A percentile compares a stretch with the other conserved stretches of the same genome.
Conservation (phyloP, 2,797 vertebrate species). For the Knipowitschia caucasica region DNA sequence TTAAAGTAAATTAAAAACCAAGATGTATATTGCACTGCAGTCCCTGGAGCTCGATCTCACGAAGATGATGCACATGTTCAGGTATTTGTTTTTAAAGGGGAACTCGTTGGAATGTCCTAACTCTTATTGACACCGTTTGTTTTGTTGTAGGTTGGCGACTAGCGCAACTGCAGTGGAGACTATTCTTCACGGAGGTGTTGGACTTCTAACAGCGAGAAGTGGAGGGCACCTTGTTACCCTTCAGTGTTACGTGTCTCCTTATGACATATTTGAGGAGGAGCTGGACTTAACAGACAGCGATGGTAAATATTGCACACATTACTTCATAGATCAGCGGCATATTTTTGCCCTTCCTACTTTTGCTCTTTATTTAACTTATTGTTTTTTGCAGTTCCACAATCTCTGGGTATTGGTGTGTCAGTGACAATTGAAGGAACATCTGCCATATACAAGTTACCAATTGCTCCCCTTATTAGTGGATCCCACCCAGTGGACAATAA, state of each 20-base stretch:
- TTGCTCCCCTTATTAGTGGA: conserved; percentile 94
- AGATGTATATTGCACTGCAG: conserved; percentile 97
- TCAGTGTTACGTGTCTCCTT: conserved; percentile 96
- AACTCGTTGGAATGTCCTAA: not conserved
- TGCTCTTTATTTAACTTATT: not conserved
- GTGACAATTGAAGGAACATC: conserved; percentile 93
- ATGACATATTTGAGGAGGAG: conserved; percentile 88
- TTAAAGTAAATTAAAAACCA: conserved; percentile 93
- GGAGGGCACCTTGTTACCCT: conserved; percentile 94
- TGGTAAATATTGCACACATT: conserved; percentile 62
- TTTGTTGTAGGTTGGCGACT: conserved; percentile 87
- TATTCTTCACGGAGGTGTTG: conserved; percentile 94
- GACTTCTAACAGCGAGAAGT: conserved; percentile 90
- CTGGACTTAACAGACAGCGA: conserved; percentile 84
- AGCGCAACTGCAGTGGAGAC: conserved; percentile 91
- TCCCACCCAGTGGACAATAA: conserved; percentile 97
- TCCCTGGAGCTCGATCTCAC: conserved; percentile 96
- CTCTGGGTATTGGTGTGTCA: conserved; percentile 88
- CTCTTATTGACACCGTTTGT: conserved; percentile 10
- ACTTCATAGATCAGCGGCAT: not conserved
- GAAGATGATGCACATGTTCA: conserved; percentile 99
- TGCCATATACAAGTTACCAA: conserved; percentile 91
- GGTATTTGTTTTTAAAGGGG: conserved; percentile 69
- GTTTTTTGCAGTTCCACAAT: conserved; percentile 79
- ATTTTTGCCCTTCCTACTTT: too few relatives aligned